Percentiles rank a stretch among this genome's conserved stretches.
These are phyloP conservation scores for Anhinga anhinga DNA, from an alignment of 2,113 vertebrate species.

Conservation along the genomic window DNA sequence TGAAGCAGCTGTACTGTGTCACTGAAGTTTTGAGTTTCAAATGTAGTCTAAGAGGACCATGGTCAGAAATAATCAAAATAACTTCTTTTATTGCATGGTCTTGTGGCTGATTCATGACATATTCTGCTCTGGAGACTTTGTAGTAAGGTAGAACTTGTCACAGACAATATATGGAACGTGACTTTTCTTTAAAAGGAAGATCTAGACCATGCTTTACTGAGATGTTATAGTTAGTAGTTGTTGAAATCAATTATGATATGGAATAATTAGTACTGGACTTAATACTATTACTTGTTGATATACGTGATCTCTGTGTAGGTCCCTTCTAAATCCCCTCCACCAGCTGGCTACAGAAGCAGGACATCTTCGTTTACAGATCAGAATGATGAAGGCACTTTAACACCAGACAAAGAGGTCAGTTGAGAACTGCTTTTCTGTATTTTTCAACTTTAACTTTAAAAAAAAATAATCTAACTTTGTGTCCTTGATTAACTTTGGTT, in stretches of 20 bases:
- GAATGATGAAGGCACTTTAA: constrained; percentile 74
- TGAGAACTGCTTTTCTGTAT: not conserved
- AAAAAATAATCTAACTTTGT: not conserved
- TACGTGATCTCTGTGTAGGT: constrained; percentile 50
- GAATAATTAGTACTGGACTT: not conserved
- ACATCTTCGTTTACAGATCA: constrained; percentile 73
- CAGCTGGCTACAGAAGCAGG: constrained; percentile 53
- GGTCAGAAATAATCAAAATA: not conserved
- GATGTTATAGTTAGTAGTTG: not conserved
- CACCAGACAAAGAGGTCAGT: constrained; percentile 88
- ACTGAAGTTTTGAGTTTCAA: not conserved
- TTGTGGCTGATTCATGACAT: not conserved
- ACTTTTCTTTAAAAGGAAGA: not conserved
- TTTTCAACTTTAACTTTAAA: not conserved
- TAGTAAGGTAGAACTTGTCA: not conserved
- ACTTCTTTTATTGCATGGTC: not conserved
- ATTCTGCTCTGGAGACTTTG: not conserved
- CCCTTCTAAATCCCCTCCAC: constrained; percentile 18
- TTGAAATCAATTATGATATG: not conserved
- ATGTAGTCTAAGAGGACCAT: not conserved
- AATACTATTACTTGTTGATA: not conserved
- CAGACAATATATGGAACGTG: not conserved
- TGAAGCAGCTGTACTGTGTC: not conserved
- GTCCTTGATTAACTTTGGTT: not conserved
- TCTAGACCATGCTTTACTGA: not conserved